Evolutionary conservation across 2,113 vertebrate genomes (phyloP).

Genomic region (Desmodus rotundus): DNA sequence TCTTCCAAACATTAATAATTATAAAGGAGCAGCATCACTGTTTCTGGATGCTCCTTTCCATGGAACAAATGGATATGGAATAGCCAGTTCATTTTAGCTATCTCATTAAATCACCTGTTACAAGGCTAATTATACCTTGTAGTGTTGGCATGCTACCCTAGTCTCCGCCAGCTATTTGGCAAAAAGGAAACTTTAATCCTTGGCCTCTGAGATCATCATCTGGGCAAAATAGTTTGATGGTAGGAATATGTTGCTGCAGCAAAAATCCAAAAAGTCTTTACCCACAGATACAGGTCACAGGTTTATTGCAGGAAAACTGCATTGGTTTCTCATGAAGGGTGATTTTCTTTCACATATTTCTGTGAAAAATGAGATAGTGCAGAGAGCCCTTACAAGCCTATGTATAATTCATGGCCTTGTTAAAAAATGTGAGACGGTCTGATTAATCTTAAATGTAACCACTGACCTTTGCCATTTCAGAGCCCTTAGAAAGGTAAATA

Average conservation of each 20-base stretch:
- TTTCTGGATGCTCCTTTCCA: not conserved
- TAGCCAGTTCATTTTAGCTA: not conserved
- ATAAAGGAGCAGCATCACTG: not conserved
- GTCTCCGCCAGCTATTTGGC: not conserved
- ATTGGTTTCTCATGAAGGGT: not conserved
- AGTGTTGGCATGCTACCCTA: not conserved
- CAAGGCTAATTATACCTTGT: not conserved
- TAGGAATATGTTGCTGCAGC: not conserved
- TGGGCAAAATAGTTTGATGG: not conserved
- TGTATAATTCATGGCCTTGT: not conserved
- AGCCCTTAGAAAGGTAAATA: not conserved
- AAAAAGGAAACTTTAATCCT: not conserved
- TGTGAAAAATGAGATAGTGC: conserved; percentile 6
- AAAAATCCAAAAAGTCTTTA: conserved; percentile 15
- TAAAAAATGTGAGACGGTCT: not conserved
- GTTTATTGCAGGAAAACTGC: not conserved
- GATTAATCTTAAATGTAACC: conserved; percentile 29
- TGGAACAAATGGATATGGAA: not conserved
- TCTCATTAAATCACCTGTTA: not conserved
- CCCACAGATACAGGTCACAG: not conserved
- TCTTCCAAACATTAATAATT: not conserved
- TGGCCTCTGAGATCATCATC: not conserved
- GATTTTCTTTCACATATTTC: not conserved
- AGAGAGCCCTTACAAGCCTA: not conserved
- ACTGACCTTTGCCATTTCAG: not conserved